A percentile compares a stretch with the other conserved stretches of the same genome.
Conservation (phyloP, 2,888 invertebrate species). For the Oscheius myriophilus region DNA sequence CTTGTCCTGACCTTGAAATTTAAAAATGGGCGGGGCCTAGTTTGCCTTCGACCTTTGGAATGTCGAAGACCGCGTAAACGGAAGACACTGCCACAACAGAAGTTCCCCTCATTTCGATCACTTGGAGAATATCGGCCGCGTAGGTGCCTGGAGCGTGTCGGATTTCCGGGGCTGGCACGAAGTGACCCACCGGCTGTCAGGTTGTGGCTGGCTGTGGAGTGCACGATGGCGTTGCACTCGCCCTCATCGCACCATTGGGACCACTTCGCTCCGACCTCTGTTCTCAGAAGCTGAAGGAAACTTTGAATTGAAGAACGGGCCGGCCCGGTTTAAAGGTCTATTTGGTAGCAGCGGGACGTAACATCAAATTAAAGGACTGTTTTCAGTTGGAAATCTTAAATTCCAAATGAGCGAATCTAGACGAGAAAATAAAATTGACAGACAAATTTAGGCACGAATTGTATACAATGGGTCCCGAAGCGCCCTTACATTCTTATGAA, state of each 20-base stretch:
- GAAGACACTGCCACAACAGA: constrained; percentile 45
- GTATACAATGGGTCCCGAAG: too few species aligned
- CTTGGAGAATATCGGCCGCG: constrained; percentile 43
- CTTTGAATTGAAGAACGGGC: too few species aligned
- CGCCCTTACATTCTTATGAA: too few species aligned
- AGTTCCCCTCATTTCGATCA: constrained; percentile 36
- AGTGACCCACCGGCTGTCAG: constrained; percentile 30
- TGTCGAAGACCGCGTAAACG: constrained; percentile 39
- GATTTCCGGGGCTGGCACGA: background rate
- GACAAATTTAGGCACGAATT: too few species aligned
- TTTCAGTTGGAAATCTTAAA: too few species aligned
- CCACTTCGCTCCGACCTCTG: background rate
- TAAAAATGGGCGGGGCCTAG: too few species aligned
- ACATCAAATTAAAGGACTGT: too few species aligned
- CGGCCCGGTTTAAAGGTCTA: too few species aligned
- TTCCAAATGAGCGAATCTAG: too few species aligned
- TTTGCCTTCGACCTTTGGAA: constrained; percentile 34
- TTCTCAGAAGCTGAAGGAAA: constrained; percentile 5
- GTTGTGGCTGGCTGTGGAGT: constrained; percentile 33
- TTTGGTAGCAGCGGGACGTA: too few species aligned
- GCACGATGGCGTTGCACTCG: constrained; percentile 45
- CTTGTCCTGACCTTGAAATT: constrained; percentile 35
- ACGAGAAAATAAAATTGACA: too few species aligned
- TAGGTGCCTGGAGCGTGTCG: constrained; percentile 36
- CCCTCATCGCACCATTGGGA: constrained; percentile 47